Evolutionary conservation across 2,797 vertebrate species (phyloP).

Genomic region (Carapus acus): DNA sequence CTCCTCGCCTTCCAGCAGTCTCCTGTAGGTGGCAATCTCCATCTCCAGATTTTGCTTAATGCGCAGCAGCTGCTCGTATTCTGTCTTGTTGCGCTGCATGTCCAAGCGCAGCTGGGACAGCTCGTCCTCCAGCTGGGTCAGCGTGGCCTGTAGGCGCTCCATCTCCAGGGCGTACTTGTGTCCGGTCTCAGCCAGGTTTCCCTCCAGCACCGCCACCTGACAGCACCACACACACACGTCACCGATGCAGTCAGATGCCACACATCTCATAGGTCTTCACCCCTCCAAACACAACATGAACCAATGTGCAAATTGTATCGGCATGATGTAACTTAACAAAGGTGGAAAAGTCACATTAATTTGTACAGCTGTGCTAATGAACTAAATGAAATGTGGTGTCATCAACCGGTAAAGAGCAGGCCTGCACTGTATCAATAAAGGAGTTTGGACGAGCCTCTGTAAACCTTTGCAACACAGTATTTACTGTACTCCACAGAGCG

Average conservation of each 20-base stretch:
- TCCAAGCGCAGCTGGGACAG: conserved; percentile 74
- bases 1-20: conserved; percentile 75
- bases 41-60: conserved; percentile 79
- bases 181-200: conserved; percentile 70
- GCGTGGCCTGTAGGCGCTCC: conserved; percentile 69
- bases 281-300: too few relatives aligned
- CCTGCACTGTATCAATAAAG: neutral
- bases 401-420: neutral
- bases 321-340: too few relatives aligned
- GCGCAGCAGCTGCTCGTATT: conserved; percentile 75
- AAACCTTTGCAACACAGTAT: too few relatives aligned
- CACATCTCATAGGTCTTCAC: too few relatives aligned
- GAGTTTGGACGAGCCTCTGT: conserved; percentile 6
- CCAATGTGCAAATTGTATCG: too few relatives aligned
- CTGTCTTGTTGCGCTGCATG: conserved; percentile 78
- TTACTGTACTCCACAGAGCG: neutral
- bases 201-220: conserved; percentile 68
- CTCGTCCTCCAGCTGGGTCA: conserved; percentile 74
- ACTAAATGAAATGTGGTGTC: neutral
- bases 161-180: conserved; percentile 73
- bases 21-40: conserved; percentile 78
- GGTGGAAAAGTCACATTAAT: too few relatives aligned
- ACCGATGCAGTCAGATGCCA: too few relatives aligned
- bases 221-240: neutral
- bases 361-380: too few relatives aligned